These are phyloP conservation scores for Psilanteris sp. DNA, from an alignment of 1,140 invertebrate species.

Conservation along the genomic window DNA sequence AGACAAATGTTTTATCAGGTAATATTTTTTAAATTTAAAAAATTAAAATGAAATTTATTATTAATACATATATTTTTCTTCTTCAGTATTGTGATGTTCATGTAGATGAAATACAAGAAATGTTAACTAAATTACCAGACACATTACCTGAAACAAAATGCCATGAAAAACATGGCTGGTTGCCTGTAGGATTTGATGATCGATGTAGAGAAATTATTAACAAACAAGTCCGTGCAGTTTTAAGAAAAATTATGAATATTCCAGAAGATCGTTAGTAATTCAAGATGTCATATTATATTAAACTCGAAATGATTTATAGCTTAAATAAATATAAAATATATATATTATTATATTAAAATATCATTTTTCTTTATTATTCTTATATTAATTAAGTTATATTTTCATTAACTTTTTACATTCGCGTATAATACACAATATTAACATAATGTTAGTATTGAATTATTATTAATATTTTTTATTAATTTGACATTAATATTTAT, in stretches of 20 bases:
- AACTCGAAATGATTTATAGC: too few relatives aligned
- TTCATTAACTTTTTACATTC: too few relatives aligned
- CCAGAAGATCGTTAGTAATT: conserved; percentile 74
- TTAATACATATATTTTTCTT: conserved; percentile 7
- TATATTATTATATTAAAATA: too few relatives aligned
- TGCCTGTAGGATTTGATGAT: conserved; percentile 84
- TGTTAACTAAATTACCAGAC: conserved; percentile 85
- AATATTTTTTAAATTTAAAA: neutral
- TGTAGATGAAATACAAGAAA: conserved; percentile 90
- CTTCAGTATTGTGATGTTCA: conserved; percentile 89
- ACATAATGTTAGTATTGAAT: too few relatives aligned
- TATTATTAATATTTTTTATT: conserved; percentile 8
- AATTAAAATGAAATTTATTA: too few relatives aligned
- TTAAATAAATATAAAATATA: too few relatives aligned
- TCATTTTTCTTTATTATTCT: too few relatives aligned
- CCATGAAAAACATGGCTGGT: conserved; percentile 87
- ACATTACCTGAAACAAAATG: conserved; percentile 83
- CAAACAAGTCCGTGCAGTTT: conserved; percentile 81
- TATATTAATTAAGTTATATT: too few relatives aligned
- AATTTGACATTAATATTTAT: too few relatives aligned
- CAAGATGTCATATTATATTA: too few relatives aligned
- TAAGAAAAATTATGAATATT: conserved; percentile 80
- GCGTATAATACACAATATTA: too few relatives aligned
- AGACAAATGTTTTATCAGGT: conserved; percentile 92
- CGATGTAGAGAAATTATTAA: conserved; percentile 85